Conservation (phyloP, 2,888 invertebrate genomes). For the Leptinotarsa peninsularis region DNA sequence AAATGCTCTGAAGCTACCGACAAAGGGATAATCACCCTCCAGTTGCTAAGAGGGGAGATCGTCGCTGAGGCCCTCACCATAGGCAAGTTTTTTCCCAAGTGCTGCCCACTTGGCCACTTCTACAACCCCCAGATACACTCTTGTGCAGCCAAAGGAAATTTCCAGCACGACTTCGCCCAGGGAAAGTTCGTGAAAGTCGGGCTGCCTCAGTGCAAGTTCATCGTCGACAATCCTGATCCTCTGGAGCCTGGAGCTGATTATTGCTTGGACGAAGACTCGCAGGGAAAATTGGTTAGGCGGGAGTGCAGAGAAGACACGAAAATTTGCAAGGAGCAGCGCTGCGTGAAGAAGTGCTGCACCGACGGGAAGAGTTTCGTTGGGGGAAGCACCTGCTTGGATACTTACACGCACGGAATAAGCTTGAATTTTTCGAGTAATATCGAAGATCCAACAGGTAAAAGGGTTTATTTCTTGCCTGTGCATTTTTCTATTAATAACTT, state of each 20-base stretch:
- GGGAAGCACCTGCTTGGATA: constrained; percentile 52
- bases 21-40: constrained; percentile 21
- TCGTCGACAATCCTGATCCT: constrained; percentile 45
- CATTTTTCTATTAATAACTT: no score
- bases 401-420: constrained; percentile 54
- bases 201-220: constrained; percentile 52
- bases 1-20: constrained; percentile 35
- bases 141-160: constrained; percentile 44
- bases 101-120: constrained; percentile 54
- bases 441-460: constrained; percentile 49
- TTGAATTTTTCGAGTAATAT: constrained; percentile 49
- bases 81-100: constrained; percentile 51
- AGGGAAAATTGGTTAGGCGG: constrained; percentile 48
- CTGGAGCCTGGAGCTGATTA: constrained; percentile 32
- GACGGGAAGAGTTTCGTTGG: constrained; percentile 68
- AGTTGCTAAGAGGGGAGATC: background rate
- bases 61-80: background rate
- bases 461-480: no score
- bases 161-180: constrained; percentile 41
- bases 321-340: constrained; percentile 55
- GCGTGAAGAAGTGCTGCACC: constrained; percentile 71
- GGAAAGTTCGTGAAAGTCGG: constrained; percentile 52
- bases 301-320: constrained; percentile 51
- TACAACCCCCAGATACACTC: constrained; percentile 51
- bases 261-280: constrained; percentile 50